Percentiles rank a stretch among this genome's conserved stretches.
Conservation (phyloP, 2,888 invertebrate genomes). For the Phania funesta region DNA sequence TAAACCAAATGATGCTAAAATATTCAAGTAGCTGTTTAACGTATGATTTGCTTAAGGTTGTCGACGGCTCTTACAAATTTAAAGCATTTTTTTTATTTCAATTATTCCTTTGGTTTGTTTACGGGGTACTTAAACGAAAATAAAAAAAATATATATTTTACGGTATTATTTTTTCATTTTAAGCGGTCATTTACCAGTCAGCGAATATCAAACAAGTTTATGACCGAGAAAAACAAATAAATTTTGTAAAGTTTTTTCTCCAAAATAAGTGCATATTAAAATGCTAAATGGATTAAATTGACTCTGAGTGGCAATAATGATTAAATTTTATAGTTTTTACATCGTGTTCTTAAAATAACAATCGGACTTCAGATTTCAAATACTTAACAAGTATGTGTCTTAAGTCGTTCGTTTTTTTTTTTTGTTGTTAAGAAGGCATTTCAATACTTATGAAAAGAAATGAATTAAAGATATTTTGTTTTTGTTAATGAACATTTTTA, state of each 20-base stretch:
- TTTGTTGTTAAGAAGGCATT: conserved; percentile 13
- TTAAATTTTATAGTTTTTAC: conserved; percentile 34
- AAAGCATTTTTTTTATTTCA: neutral
- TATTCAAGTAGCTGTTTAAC: conserved; percentile 42
- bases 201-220: neutral
- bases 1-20: conserved; percentile 19
- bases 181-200: conserved; percentile 24
- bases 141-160: neutral
- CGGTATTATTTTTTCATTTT: neutral
- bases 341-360: conserved; percentile 35
- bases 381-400: neutral
- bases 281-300: conserved; percentile 11
- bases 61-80: conserved; percentile 35
- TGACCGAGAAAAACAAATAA: conserved; percentile 23
- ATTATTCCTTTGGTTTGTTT: neutral
- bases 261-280: neutral
- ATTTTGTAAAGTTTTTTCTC: neutral
- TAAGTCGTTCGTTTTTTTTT: conserved; percentile 28
- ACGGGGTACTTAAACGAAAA: neutral
- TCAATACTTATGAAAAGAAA: conserved; percentile 3
- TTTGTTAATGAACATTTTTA: neutral
- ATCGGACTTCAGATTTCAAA: neutral
- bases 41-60: conserved; percentile 20
- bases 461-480: conserved; percentile 18
- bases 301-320: conserved; percentile 31